Percentiles rank a stretch among this genome's conserved stretches.
Evolutionary conservation across 2,888 invertebrate species (phyloP).

Genomic region (Thecocarcelia acutangulata): DNA sequence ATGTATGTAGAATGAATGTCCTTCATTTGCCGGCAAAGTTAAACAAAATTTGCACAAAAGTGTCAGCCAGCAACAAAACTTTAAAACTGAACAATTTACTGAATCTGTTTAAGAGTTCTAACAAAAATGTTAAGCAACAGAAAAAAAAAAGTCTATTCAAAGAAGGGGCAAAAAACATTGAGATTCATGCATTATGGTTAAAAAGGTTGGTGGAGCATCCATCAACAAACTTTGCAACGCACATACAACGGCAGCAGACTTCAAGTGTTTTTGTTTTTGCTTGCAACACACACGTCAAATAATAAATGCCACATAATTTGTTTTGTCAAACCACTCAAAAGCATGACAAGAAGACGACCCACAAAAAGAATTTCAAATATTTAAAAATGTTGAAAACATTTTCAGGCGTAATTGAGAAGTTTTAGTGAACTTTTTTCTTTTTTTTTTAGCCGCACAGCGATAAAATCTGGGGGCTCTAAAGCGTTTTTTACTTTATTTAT

Average conservation of each 20-base stretch:
- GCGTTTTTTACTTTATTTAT: too few species aligned
- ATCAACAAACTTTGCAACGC: not conserved
- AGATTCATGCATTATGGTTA: not conserved
- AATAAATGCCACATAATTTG: constrained; percentile 38
- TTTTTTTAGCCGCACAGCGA: too few species aligned
- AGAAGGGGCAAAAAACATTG: too few species aligned
- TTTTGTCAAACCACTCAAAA: constrained; percentile 11
- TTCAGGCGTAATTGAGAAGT: constrained; percentile 20
- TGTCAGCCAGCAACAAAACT: not conserved
- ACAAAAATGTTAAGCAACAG: not conserved
- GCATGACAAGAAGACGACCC: constrained; percentile 3
- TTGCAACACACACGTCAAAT: constrained; percentile 2
- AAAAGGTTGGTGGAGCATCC: not conserved
- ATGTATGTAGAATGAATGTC: too few species aligned
- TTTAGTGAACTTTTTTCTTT: not conserved
- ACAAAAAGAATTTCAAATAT: not conserved
- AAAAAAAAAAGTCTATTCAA: not conserved
- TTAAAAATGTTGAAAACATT: constrained; percentile 1
- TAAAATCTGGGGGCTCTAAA: too few species aligned
- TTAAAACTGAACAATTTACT: not conserved
- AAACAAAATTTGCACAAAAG: not conserved
- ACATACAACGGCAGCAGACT: constrained; percentile 10
- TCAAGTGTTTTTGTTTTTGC: not conserved
- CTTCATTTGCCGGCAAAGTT: constrained; percentile 37
- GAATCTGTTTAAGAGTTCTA: not conserved